phyloP scores from a whole-genome alignment of 2,888 invertebrate genomes.

The Neoaliturus tenellus region DNA sequence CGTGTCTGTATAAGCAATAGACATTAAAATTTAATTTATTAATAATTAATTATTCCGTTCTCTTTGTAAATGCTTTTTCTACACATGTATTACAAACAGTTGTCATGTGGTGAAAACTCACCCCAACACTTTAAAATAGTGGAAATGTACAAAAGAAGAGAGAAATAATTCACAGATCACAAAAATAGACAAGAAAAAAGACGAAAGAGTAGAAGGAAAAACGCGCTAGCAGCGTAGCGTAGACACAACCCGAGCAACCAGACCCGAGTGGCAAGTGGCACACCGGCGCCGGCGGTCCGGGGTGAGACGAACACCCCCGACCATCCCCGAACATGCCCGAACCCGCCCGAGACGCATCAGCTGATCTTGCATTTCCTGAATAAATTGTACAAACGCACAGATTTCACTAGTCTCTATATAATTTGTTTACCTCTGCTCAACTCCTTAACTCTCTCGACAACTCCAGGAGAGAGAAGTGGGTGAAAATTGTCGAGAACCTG shows the following conservation, averaged over 20 bases:
- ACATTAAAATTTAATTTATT: too few species aligned
- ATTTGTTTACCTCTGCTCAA: too few species aligned
- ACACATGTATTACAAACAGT: not conserved
- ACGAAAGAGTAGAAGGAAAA: slow-evolving; percentile 27
- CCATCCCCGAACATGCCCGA: not conserved
- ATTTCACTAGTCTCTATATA: too few species aligned
- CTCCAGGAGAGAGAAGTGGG: too few species aligned
- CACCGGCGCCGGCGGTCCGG: not conserved
- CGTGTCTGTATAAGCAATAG: too few species aligned
- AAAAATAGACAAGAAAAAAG: slow-evolving; percentile 7
- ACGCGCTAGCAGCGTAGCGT: not conserved
- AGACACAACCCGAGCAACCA: not conserved
- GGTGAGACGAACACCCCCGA: not conserved
- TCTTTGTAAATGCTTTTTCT: too few species aligned
- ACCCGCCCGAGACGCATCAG: not conserved
- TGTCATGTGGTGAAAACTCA: slow-evolving; percentile 1
- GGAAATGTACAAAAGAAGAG: slow-evolving; percentile 37
- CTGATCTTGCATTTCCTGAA: not conserved
- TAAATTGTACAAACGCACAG: too few species aligned
- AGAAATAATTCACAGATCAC: slow-evolving; percentile 24
- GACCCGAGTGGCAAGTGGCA: not conserved
- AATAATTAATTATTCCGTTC: too few species aligned
- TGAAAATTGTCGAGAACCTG: too few species aligned
- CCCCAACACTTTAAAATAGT: slow-evolving; percentile 11
- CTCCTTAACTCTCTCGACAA: too few species aligned